phyloP scores from a whole-genome alignment of 2,113 vertebrate species.

The Pheucticus melanocephalus region DNA sequence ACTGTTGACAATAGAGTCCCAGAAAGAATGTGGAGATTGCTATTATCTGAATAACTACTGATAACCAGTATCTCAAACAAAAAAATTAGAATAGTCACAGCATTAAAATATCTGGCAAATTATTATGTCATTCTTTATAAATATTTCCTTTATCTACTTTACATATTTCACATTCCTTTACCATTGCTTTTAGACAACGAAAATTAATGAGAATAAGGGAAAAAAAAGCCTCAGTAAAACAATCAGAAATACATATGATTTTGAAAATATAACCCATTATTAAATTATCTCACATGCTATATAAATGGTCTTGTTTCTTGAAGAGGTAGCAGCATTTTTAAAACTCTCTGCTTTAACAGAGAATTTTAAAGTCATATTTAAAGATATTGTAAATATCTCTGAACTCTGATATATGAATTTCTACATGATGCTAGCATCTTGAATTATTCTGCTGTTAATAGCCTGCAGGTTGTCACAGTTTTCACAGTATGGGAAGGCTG shows the following conservation, averaged over 20 bases:
- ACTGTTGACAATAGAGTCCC: background rate
- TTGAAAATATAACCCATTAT: background rate
- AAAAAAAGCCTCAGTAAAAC: background rate
- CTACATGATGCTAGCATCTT: background rate
- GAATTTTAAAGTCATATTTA: background rate
- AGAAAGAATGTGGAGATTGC: background rate
- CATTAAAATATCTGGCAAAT: background rate
- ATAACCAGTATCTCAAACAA: background rate
- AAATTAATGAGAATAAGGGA: background rate
- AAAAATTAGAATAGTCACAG: background rate
- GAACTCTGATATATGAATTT: background rate
- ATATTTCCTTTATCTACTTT: background rate
- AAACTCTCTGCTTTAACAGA: background rate
- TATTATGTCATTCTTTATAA: background rate
- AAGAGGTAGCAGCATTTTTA: background rate
- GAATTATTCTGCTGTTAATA: background rate
- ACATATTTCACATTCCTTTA: background rate
- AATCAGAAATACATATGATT: background rate
- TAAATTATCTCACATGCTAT: background rate
- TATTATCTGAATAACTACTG: background rate
- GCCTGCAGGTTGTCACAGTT: background rate
- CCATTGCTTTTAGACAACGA: background rate
- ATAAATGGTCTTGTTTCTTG: background rate
- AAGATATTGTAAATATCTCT: background rate
- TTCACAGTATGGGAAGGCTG: background rate